Conservation (phyloP, 2,113 vertebrate genomes). For the Lampris incognitus region DNA sequence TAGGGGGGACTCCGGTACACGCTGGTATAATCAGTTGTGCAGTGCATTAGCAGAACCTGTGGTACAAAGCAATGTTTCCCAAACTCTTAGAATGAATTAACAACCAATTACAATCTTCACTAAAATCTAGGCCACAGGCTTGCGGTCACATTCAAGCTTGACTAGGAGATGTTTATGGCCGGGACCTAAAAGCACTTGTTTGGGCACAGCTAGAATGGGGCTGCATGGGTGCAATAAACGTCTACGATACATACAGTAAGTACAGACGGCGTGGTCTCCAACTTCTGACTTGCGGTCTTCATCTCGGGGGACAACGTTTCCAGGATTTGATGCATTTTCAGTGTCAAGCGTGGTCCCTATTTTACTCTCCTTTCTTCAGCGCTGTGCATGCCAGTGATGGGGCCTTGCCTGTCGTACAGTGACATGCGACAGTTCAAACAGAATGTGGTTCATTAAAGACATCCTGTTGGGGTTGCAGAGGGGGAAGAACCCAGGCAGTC, state of each 20-base stretch:
- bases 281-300: slow-evolving; percentile 58
- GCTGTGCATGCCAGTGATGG: slow-evolving; percentile 32
- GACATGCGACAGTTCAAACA: slow-evolving; percentile 75
- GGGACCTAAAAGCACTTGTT: slow-evolving; percentile 37
- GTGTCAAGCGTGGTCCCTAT: slow-evolving; percentile 40
- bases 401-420: slow-evolving; percentile 34
- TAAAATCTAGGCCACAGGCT: slow-evolving; percentile 17
- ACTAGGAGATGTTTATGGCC: slow-evolving; percentile 30
- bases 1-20: slow-evolving; percentile 10
- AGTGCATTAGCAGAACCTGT: slow-evolving; percentile 11
- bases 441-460: slow-evolving; percentile 76
- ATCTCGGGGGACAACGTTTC: slow-evolving; percentile 32
- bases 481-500: slow-evolving; percentile 56
- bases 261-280: slow-evolving; percentile 31
- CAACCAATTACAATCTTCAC: slow-evolving; percentile 17
- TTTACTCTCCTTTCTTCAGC: slow-evolving; percentile 42
- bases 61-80: slow-evolving; percentile 49
- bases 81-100: slow-evolving; percentile 28
- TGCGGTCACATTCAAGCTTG: slow-evolving; percentile 40
- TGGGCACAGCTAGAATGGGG: slow-evolving; percentile 11
- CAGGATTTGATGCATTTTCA: slow-evolving; percentile 51
- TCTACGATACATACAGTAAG: slow-evolving; percentile 29
- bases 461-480: slow-evolving; percentile 66
- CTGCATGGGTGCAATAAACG: slow-evolving; percentile 36
- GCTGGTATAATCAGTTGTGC: background rate